Base-by-base conservation (phyloP, 1,140 invertebrate genomes). In the Microplitis demolitor region DNA sequence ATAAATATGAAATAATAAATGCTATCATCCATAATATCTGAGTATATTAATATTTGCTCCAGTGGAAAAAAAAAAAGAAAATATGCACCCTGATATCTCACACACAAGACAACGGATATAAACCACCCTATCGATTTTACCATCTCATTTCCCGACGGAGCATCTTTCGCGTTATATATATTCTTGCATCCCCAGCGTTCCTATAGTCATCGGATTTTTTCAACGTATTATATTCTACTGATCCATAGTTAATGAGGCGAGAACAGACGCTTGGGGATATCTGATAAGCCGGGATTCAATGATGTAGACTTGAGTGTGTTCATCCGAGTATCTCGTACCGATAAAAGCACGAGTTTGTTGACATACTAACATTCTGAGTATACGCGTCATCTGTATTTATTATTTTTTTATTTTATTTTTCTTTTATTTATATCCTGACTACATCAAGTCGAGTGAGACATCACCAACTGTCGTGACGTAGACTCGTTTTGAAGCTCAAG, bases 201-300 rank as follows among this genome's bases (percentile, higher is more conserved):
- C 71, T 37, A 45, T 16, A n/a, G n/a, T 24, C 24, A 73, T 66
- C 14, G 24, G 54, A 58, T 73, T 39, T 71, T 51, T 35, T 62
- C 39, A 35, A 24, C 58, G 71, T 78, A 75, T 78, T 76, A 75
- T 63, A 78, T 80, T 77, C 61, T 69, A 72, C 79, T 82, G 79
- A 83, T 82, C 80, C 79, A 77, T 77, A 80, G 80, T 82, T 84
- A 83, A 84, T 83, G 82, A 84, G 78, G 75, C 81, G 80, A 79
- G 74, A 83, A 81, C 76, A 79, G 74, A 78, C 75, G 77, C 78
- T 75, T 70, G 76, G 63, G 68, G 62, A 72, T 73, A 74, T 63
- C 53, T 63, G 37, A 75, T 63, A 53, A 69, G 56, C 56, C 5
- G 14, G 56, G 56, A 58, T 58, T 62, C 60, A 62, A 62, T 62